phyloP scores from a whole-genome alignment of 2,888 invertebrate genomes.

The Noctuana brunneofusca region DNA sequence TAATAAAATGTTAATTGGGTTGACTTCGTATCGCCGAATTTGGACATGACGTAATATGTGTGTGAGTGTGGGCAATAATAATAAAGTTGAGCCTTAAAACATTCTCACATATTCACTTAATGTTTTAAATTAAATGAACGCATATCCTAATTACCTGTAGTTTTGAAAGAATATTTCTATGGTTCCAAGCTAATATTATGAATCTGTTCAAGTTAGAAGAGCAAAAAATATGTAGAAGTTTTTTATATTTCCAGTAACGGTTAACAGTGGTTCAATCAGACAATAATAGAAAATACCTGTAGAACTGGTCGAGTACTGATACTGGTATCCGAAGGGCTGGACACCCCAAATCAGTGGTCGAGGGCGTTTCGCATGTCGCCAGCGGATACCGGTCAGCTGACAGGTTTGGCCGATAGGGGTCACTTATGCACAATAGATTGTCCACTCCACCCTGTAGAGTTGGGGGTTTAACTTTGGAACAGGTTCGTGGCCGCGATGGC shows the following conservation, averaged over 20 bases:
- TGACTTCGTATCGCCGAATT: constrained; percentile 21
- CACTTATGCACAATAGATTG: constrained; percentile 71
- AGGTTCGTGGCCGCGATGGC: constrained; percentile 47
- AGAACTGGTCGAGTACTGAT: constrained; percentile 62
- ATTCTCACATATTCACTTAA: background rate
- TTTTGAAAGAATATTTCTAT: background rate
- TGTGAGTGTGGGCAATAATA: constrained; percentile 11
- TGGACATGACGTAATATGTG: constrained; percentile 19
- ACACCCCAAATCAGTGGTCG: constrained; percentile 69
- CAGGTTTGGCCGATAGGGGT: constrained; percentile 66
- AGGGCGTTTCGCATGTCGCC: constrained; percentile 73
- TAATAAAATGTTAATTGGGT: constrained; percentile 24
- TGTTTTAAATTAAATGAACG: background rate
- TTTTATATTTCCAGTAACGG: background rate
- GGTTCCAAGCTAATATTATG: background rate
- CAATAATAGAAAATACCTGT: constrained; percentile 66
- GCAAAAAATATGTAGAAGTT: background rate
- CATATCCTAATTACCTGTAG: too few species aligned
- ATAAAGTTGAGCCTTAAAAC: constrained; percentile 14
- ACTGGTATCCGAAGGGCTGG: constrained; percentile 62
- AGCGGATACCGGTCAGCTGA: constrained; percentile 69
- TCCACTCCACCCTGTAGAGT: constrained; percentile 59
- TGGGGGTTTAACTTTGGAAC: constrained; percentile 51
- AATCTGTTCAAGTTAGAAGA: background rate
- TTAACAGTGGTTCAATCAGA: background rate